Conservation (phyloP, 2,888 invertebrate genomes). For the Chloroclysta siterata region DNA sequence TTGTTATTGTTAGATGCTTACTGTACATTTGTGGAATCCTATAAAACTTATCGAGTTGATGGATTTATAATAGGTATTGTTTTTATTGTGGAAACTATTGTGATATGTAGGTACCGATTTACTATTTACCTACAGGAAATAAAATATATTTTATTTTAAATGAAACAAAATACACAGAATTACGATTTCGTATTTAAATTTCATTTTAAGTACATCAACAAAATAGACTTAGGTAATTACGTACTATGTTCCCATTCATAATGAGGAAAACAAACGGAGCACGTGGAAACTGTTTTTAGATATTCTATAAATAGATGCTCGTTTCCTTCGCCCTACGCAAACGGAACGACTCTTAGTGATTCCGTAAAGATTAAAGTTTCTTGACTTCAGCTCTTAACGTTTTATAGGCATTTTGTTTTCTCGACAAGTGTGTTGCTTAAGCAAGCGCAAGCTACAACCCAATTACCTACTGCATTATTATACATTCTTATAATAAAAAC, state of each 20-base stretch:
- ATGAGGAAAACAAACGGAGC: constrained; percentile 33
- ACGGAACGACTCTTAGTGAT: constrained; percentile 32
- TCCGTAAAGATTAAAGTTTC: constrained; percentile 32
- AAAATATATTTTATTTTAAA: too few relatives aligned
- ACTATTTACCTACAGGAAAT: too few relatives aligned
- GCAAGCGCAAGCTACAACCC: not conserved
- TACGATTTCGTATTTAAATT: too few relatives aligned
- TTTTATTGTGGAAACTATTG: too few relatives aligned
- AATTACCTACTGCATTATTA: not conserved
- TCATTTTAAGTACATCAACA: not conserved
- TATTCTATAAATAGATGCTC: constrained; percentile 38
- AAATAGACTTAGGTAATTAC: not conserved
- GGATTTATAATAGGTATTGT: too few relatives aligned
- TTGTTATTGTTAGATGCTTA: not conserved
- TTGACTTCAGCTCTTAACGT: constrained; percentile 33
- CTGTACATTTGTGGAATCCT: not conserved
- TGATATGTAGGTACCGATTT: too few relatives aligned
- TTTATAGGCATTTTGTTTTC: constrained; percentile 33
- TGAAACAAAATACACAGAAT: too few relatives aligned
- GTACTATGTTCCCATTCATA: constrained; percentile 20
- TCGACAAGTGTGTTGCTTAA: constrained; percentile 16
- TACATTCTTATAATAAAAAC: not conserved
- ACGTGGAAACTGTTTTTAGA: constrained; percentile 42
- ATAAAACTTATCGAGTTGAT: not conserved
- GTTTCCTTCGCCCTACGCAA: constrained; percentile 34